Evolutionary conservation across 2,113 vertebrate genomes (phyloP).

Genomic region (Hyaena hyaena): DNA sequence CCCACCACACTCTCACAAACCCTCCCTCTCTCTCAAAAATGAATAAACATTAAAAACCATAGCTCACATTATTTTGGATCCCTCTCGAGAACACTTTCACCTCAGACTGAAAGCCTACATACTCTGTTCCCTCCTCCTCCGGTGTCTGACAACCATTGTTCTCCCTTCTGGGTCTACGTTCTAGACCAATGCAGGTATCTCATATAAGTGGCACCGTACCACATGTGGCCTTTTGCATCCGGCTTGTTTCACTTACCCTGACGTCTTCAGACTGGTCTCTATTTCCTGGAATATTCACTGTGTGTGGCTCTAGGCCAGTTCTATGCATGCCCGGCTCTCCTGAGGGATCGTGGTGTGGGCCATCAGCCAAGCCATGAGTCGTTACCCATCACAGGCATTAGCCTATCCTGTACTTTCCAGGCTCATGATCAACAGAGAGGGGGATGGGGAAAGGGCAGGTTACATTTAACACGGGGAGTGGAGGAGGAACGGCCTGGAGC

Average conservation of each 20-base stretch:
- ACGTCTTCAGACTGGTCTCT: neutral
- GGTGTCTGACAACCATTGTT: neutral
- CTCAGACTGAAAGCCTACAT: neutral
- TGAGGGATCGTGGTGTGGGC: neutral
- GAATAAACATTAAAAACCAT: too few species aligned
- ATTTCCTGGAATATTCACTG: neutral
- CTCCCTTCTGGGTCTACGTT: neutral
- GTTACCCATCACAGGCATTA: neutral
- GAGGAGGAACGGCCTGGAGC: neutral
- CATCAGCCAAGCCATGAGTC: neutral
- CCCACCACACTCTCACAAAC: too few species aligned
- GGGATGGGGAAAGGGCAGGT: neutral
- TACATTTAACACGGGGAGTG: neutral
- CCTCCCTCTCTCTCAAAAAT: too few species aligned
- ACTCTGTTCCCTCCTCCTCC: neutral
- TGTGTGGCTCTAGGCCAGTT: neutral
- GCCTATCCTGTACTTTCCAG: neutral
- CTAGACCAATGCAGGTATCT: neutral
- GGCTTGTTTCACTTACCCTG: neutral
- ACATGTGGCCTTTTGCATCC: neutral
- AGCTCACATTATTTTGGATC: too few species aligned
- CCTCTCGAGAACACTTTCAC: neutral
- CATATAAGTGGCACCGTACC: neutral
- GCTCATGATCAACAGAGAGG: neutral
- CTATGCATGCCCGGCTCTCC: neutral